Base-by-base conservation (phyloP, 2,888 invertebrate genomes). In the Arctia plantaginis region DNA sequence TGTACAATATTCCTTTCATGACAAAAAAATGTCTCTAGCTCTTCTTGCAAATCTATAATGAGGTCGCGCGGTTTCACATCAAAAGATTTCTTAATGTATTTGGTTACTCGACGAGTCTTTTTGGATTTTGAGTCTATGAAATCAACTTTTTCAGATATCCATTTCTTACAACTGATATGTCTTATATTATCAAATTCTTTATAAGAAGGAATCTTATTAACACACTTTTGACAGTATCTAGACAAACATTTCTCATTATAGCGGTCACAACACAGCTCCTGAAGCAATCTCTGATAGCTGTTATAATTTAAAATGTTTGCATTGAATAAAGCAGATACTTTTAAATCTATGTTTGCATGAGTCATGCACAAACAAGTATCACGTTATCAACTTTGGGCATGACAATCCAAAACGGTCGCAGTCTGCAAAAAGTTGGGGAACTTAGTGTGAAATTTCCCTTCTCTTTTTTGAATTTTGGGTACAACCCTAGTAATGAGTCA, bases 321-420 rank as follows among this genome's bases (percentile, higher is more conserved):
- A 76, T 80, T 75, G 10, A 77, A 77, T 74, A 82, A 72, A 76
- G 82, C 81, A 75, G 77, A 62, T 67, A 82, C 72, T 80, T 74
- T 74, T 77, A 81, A 77, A 77, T 80, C 80, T 67, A 80, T 79
- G 72, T 80, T 85, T 80, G 78, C 83, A 78, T 81, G 85, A 27
- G 64, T 73, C 62, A 72, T 78, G 76, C 82, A 87, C 78, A n/a
- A 55, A 77, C 82, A 87, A 51, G 86, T 87, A 62, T 87, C 83
- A 62, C 84, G 82, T 71, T 84, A 41, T 55, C 27, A 55, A 67
- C 8, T 79, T 77, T 83, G 72, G 86, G 85, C 64, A 75, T 33
- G 47, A 87, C 83, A 66, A 87, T 78, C 85, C 83, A 79, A 80
- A 82, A 82, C 71, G 81, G 81, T 75, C 78, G 77, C 1, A 81